Evolutionary conservation across 2,113 vertebrate genomes (phyloP).

Genomic region (Gulo gulo): DNA sequence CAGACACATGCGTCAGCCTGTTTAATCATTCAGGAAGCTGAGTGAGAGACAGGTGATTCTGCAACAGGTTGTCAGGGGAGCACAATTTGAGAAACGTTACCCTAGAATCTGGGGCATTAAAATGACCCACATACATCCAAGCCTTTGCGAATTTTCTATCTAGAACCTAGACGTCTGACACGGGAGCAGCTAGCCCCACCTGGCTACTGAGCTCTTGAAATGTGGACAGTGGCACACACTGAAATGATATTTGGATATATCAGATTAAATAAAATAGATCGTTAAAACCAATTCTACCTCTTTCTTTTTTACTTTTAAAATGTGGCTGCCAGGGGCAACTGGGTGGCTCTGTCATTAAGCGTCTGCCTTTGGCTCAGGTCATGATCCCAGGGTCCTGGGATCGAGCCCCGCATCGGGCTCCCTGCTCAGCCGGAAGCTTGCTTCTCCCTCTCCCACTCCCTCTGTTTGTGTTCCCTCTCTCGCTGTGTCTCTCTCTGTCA

Average conservation of each 20-base stretch:
- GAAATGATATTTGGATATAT: not conserved
- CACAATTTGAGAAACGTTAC: not conserved
- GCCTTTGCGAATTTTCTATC: not conserved
- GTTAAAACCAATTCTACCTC: not conserved
- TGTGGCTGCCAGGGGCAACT: not conserved
- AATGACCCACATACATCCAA: accelerated
- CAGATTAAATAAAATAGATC: not conserved
- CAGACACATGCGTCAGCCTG: not conserved
- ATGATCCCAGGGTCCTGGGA: no score
- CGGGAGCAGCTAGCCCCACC: not conserved
- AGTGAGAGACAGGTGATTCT: not conserved
- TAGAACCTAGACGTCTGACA: accelerated
- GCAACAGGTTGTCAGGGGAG: not conserved
- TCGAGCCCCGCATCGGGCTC: no score
- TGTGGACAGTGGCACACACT: not conserved
- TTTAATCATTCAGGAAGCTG: not conserved
- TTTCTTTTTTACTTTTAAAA: not conserved
- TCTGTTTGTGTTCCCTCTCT: no score
- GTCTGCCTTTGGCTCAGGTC: no score
- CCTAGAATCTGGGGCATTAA: not conserved
- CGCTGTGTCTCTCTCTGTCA: no score
- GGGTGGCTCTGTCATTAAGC: no score
- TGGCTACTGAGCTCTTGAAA: not conserved
- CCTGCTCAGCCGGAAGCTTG: no score
- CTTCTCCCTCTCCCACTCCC: no score